These are phyloP conservation scores for Parotocinclus haroldoi DNA, from an alignment of 2,797 vertebrate species.

Conservation along the genomic window DNA sequence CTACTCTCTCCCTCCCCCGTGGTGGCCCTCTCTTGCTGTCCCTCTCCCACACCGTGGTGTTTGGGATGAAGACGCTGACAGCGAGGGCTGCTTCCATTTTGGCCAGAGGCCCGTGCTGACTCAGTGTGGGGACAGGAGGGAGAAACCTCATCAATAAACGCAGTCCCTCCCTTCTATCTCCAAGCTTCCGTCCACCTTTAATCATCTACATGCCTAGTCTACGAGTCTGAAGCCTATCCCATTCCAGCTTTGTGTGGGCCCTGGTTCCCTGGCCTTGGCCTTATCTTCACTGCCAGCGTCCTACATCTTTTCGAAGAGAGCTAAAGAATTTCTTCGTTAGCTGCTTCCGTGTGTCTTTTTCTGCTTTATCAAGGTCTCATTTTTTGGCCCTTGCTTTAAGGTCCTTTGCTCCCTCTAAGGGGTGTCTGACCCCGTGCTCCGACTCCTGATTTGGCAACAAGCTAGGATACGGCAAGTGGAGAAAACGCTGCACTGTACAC, in stretches of 20 bases:
- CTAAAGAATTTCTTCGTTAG: too few relatives aligned
- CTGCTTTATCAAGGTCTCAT: too few relatives aligned
- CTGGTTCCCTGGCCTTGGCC: slow-evolving; percentile 29
- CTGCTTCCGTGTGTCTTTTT: too few relatives aligned
- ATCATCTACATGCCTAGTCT: slow-evolving; percentile 15
- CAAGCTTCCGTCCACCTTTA: not conserved
- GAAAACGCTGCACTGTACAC: too few relatives aligned
- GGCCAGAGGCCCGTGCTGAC: slow-evolving; percentile 57
- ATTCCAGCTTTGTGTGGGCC: slow-evolving; percentile 32
- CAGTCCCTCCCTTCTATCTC: slow-evolving; percentile 14
- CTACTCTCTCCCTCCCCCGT: slow-evolving; percentile 39
- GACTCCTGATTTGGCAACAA: too few relatives aligned
- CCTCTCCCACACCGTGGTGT: slow-evolving; percentile 24
- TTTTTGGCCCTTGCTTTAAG: too few relatives aligned
- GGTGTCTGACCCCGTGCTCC: too few relatives aligned
- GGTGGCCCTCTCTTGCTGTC: slow-evolving; percentile 11
- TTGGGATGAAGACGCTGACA: slow-evolving; percentile 66
- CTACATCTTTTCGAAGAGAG: not conserved
- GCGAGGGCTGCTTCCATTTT: slow-evolving; percentile 57
- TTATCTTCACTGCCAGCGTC: slow-evolving; percentile 5
- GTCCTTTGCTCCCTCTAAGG: too few relatives aligned
- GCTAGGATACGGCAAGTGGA: too few relatives aligned
- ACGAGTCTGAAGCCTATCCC: slow-evolving; percentile 8
- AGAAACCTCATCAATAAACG: slow-evolving; percentile 2
- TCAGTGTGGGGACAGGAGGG: slow-evolving; percentile 36